A percentile compares a stretch with the other conserved stretches of the same genome.
phyloP scores from a whole-genome alignment of 2,113 vertebrate genomes.

The Dolichotis patagonum region DNA sequence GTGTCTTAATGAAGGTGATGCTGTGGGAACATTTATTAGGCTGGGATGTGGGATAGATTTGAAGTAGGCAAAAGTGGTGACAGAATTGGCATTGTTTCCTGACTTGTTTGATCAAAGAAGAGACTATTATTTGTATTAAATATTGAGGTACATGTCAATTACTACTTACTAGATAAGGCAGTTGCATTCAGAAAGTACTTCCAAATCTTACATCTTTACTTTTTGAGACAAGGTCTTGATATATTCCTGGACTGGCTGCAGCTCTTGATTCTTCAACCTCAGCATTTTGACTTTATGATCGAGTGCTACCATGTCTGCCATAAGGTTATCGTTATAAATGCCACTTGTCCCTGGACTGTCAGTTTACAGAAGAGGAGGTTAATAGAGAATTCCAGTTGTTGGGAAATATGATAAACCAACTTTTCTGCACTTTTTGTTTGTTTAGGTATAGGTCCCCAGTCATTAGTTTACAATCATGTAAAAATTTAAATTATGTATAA shows the following conservation, averaged over 20 bases:
- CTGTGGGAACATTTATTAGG: conserved; percentile 31
- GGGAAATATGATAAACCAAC: neutral
- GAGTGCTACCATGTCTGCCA: neutral
- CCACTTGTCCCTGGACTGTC: neutral
- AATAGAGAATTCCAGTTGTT: neutral
- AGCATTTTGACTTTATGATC: neutral
- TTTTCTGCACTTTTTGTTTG: conserved; percentile 2
- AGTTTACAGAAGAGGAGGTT: neutral
- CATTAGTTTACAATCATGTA: neutral
- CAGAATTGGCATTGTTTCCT: neutral
- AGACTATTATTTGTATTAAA: neutral
- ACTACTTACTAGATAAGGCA: neutral
- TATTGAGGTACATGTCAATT: conserved; percentile 40
- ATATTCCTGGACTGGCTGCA: neutral
- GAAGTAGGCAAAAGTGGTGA: neutral
- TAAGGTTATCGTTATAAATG: neutral
- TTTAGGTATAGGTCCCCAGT: neutral
- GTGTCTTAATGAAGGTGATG: conserved; percentile 32
- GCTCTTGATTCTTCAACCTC: neutral
- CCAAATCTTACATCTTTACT: neutral
- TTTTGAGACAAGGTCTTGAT: neutral
- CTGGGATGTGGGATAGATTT: neutral
- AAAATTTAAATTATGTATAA: conserved; percentile 12
- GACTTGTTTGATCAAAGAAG: conserved; percentile 9
- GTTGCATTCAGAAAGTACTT: conserved; percentile 24